phyloP scores from a whole-genome alignment of 2,797 vertebrate genomes.

The Nyctibius grandis region DNA sequence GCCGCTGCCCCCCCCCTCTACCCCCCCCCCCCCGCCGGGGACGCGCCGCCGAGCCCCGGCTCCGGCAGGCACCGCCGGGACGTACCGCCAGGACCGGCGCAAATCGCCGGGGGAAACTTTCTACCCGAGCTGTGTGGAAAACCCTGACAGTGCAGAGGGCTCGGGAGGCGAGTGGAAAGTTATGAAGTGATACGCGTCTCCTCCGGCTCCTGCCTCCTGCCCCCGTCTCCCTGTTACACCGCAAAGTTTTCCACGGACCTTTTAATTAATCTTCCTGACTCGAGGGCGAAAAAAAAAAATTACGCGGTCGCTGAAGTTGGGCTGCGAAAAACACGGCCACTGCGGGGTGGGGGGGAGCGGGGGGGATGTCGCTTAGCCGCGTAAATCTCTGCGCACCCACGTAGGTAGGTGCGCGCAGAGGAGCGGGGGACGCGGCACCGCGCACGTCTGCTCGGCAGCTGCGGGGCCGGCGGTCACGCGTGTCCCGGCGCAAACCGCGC shows the following conservation, averaged over 20 bases:
- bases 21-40: not conserved
- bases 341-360: not conserved
- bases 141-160: not conserved
- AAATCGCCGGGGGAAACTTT: not conserved
- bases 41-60: not conserved
- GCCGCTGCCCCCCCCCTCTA: not conserved
- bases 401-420: not conserved
- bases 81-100: not conserved
- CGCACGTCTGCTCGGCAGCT: not conserved
- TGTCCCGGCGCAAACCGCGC: not conserved
- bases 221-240: not conserved
- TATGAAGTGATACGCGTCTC: not conserved
- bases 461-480: not conserved
- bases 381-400: not conserved
- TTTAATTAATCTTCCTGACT: constrained; percentile 9
- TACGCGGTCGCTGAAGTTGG: not conserved
- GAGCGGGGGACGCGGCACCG: not conserved
- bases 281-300: not conserved
- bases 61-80: not conserved
- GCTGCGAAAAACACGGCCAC: not conserved
- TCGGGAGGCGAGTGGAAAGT: not conserved
- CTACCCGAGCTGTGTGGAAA: not conserved
- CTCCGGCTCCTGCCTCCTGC: not conserved
- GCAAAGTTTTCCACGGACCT: constrained; percentile 43
- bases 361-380: not conserved